These are phyloP conservation scores for Pseudolaguvia tuberculata DNA, from an alignment of 2,113 vertebrate species.

Conservation along the genomic window DNA sequence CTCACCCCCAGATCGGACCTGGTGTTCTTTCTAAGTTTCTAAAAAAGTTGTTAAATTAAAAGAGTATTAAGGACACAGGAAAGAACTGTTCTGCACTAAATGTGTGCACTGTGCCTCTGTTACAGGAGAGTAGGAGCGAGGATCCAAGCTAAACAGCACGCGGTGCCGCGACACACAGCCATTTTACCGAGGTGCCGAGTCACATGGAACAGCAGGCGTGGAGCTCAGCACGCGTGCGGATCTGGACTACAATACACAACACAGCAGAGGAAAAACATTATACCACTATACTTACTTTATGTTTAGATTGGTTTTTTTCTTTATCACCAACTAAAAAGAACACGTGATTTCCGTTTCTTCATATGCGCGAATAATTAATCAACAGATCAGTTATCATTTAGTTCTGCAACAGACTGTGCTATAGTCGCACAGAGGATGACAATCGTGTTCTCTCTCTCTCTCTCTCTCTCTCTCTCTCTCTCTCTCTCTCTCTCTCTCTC, in stretches of 20 bases:
- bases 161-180: conserved; percentile 95
- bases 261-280: neutral
- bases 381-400: neutral
- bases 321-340: neutral
- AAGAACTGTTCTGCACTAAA: conserved; percentile 62
- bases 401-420: neutral
- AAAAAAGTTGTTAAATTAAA: conserved; percentile 66
- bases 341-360: neutral
- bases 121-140: conserved; percentile 72
- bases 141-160: conserved; percentile 85
- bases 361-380: no score
- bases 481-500: no score
- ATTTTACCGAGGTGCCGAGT: conserved; percentile 83
- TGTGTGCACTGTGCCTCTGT: conserved; percentile 64
- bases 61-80: conserved; percentile 65
- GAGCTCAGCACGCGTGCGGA: conserved; percentile 52
- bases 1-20: conserved; percentile 75
- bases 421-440: neutral
- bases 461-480: conserved; percentile 28
- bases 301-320: no score
- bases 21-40: conserved; percentile 66
- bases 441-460: neutral
- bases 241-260: conserved; percentile 17
- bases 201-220: conserved; percentile 76
- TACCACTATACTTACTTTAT: no score